Evolutionary conservation across 2,113 vertebrate species (phyloP), one percentile per base, ranked within the genome.

Genomic region (Silurus meridionalis): DNA sequence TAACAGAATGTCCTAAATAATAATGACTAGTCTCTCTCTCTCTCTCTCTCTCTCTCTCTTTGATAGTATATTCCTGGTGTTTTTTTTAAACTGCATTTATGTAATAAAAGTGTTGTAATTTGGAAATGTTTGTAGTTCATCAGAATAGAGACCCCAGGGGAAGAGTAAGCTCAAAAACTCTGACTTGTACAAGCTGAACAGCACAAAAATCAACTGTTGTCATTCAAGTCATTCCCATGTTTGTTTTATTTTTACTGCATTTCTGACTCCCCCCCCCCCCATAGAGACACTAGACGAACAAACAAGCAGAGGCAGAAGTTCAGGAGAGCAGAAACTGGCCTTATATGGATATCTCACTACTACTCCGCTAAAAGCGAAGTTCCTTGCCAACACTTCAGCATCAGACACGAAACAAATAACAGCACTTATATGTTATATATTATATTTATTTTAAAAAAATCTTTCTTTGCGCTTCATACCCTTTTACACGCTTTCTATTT

Each of bases 311-410:
- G 52, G 63, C 63, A 80, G 84, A 69, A 80, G 75, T 85, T 79
- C 75, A 67, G 53, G 66, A 48, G 63, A 85, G 28, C 55, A 58
- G 23, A 69, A 86, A n/a, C 48, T 83, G 17, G 48, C 85, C 85
- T 83, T 84, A 61, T 89, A 86, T 88, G 81, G 85, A 85, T 58
- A 63, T 89, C 58, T 86, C 87, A 64, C 46, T 25, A 14, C 0
- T 63, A 25, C 50, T 37, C 55, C 23, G 17, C 57, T 75, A 72
- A 28, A 83, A 55, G 57, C 69, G 17, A 63, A 79, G 67, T 79
- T 80, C 79, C 63, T 57, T 80, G 80, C 50, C 64, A 75, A 55
- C 72, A 75, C 63, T 48, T 71, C 50, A 28, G 60, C 61, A 60
- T 25, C 21, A 57, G 19, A 48, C 46, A 58, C n/a, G 60, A 69